A percentile compares a stretch with the other conserved stretches of the same genome.
These are phyloP conservation scores for Orchestia grillus DNA, from an alignment of 1,140 invertebrate genomes.

Conservation along the genomic window DNA sequence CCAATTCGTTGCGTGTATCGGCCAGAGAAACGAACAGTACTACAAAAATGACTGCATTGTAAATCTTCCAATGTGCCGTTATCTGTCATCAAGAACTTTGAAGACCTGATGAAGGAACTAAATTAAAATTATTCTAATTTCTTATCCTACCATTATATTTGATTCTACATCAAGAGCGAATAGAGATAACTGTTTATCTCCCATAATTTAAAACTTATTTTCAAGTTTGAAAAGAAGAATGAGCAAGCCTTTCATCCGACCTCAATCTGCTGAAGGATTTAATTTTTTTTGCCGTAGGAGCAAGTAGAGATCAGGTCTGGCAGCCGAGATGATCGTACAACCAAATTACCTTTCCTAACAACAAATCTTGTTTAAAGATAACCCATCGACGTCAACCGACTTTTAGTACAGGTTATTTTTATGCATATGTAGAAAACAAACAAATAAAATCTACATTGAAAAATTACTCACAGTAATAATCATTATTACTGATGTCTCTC, in stretches of 20 bases:
- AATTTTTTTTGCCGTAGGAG: background rate
- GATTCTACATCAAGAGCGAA: background rate
- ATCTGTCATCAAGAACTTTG: background rate
- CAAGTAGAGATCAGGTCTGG: background rate
- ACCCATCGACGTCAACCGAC: too few species aligned
- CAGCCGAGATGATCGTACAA: background rate
- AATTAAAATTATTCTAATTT: background rate
- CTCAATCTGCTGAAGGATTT: background rate
- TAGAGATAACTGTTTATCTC: background rate
- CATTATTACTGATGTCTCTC: background rate
- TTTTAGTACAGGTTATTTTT: too few species aligned
- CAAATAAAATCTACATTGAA: background rate
- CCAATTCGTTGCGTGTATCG: background rate
- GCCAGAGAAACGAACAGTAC: too few species aligned
- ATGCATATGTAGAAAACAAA: background rate
- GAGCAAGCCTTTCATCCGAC: background rate
- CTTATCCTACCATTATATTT: background rate
- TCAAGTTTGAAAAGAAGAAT: background rate
- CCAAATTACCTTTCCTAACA: too few species aligned
- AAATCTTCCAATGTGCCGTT: background rate
- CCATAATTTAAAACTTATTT: background rate
- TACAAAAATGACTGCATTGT: background rate
- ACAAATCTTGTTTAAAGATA: too few species aligned
- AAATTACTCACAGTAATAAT: background rate
- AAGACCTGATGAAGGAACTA: background rate